Evolutionary conservation across 2,113 vertebrate species (phyloP), one percentile per base, ranked within the genome.

Genomic region (Lepisosteus oculatus): DNA sequence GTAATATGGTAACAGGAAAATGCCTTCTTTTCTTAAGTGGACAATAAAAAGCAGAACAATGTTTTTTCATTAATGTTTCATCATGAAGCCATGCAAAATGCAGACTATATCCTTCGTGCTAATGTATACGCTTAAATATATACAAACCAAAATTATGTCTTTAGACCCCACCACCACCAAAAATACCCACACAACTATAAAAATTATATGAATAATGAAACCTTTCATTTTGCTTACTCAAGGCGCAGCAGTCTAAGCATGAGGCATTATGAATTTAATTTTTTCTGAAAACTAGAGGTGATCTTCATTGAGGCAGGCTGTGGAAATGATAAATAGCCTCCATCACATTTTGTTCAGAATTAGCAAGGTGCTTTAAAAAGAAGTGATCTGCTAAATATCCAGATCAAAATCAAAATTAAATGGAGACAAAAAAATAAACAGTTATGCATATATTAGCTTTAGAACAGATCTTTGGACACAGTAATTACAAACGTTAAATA

Each of bases 401-500:
- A 72, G 43, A 65, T 45, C 66, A 65, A 17, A 3, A 77, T 66
- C 65, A 72, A n/a, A n/a, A n/a, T 29, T 29, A 29, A 29, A 29
- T 29, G 29, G 29, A 29, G 29, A 29, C 29, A 29, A 29, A 29
- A 29, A 84, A 87, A 87, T 78, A 85, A 81, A 87, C 84, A 82
- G 84, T 87, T 89, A 87, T 86, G 81, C 84, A 90, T 82, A 81
- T 79, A 29, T 29, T 29, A 29, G 29, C 1, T 29, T 29, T 29
- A 29, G 29, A 29, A 29, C 2, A 29, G 29, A 29, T 29, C 29
- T 29, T 29, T 29, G 29, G 29, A 29, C 29, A 29, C 29, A 29
- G 2, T 29, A 29, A 29, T 29, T 29, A 29, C 29, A 29, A 29
- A 29, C 29, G 1, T 29, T 29, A 29, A 29, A 29, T 29, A 29